Conservation (phyloP, 2,888 invertebrate genomes). For the Ophraella communa region DNA sequence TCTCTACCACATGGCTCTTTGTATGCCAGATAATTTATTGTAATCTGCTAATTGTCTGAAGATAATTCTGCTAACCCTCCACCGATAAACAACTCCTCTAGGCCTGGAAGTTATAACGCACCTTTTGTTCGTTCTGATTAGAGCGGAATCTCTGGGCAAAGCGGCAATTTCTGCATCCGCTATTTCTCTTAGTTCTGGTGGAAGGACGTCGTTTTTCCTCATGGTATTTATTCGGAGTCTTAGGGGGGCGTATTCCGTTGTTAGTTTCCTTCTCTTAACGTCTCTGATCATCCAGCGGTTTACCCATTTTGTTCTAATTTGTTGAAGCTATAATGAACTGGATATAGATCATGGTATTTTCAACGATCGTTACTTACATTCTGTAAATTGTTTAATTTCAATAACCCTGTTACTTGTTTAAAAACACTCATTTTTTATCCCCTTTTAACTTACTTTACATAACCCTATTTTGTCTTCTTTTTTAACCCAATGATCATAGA, state of each 20-base stretch:
- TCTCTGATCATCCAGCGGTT: slow-evolving; percentile 88
- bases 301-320: slow-evolving; percentile 78
- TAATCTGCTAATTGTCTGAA: slow-evolving; percentile 93
- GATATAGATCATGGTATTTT: background rate
- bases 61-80: slow-evolving; percentile 88
- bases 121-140: slow-evolving; percentile 72
- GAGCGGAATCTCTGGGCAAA: slow-evolving; percentile 77
- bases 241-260: slow-evolving; percentile 76
- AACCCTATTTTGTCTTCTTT: background rate
- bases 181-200: slow-evolving; percentile 78
- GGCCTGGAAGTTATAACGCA: slow-evolving; percentile 91
- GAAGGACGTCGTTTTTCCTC: slow-evolving; percentile 85
- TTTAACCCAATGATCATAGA: background rate
- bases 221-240: slow-evolving; percentile 83
- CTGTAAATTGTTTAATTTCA: slow-evolving; percentile 5
- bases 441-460: too few species aligned
- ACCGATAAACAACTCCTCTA: slow-evolving; percentile 78
- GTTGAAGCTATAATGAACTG: slow-evolving; percentile 66
- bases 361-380: slow-evolving; percentile 3
- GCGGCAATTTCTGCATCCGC: slow-evolving; percentile 77
- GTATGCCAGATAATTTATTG: slow-evolving; percentile 89
- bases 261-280: slow-evolving; percentile 78
- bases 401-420: slow-evolving; percentile 10
- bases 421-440: slow-evolving; percentile 13
- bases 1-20: slow-evolving; percentile 89